phyloP scores from a whole-genome alignment of 2,113 vertebrate genomes.

The Megalops atlanticus region DNA sequence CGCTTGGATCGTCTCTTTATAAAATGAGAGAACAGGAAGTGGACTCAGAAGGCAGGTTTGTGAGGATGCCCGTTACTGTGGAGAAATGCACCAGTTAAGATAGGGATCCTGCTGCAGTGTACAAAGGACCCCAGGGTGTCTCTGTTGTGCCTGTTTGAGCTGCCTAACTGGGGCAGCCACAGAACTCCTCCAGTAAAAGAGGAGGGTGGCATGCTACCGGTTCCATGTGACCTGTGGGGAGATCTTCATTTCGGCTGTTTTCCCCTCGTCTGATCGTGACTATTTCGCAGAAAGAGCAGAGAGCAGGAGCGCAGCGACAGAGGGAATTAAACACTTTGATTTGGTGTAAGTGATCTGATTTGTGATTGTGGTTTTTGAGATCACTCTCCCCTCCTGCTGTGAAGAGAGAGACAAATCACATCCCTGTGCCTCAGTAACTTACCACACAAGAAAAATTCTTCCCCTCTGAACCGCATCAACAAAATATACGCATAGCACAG shows the following conservation, averaged over 20 bases:
- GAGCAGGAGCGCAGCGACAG: neutral
- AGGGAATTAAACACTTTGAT: too few species aligned
- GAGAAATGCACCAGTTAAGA: neutral
- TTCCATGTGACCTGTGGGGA: neutral
- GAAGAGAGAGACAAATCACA: neutral
- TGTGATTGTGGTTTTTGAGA: neutral
- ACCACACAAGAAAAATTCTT: neutral
- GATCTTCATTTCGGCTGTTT: neutral
- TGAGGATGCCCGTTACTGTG: neutral
- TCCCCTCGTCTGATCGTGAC: too few species aligned
- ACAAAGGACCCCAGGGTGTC: neutral
- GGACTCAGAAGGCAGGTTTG: too few species aligned
- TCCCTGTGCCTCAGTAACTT: neutral
- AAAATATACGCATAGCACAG: too few species aligned
- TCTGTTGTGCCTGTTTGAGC: slow-evolving; percentile 34
- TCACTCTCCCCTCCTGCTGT: neutral
- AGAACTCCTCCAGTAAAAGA: slow-evolving; percentile 7
- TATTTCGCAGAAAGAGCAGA: too few species aligned
- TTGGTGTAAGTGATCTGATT: neutral
- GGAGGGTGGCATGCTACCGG: neutral
- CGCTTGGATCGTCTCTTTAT: neutral
- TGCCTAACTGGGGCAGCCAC: slow-evolving; percentile 62
- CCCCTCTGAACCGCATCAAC: neutral
- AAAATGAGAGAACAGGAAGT: neutral
- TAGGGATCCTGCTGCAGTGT: neutral